Conservation (phyloP, 2,113 vertebrate species). For the Brachyistius frenatus region DNA sequence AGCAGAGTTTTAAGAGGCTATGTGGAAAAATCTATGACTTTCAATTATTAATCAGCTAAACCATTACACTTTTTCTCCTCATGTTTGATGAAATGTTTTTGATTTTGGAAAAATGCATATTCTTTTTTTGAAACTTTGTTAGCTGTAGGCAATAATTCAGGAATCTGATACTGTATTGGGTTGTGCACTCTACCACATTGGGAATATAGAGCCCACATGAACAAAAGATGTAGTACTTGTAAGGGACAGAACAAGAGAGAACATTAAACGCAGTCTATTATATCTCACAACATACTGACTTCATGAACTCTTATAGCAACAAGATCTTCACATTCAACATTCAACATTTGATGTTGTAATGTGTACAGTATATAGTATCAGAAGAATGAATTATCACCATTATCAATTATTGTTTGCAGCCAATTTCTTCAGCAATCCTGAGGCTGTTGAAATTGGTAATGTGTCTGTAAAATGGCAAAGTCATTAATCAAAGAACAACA, state of each 20-base stretch:
- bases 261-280: no score
- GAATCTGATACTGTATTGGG: no score
- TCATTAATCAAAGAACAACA: constrained; percentile 67
- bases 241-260: no score
- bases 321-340: no score
- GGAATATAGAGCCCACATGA: no score
- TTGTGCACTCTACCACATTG: no score
- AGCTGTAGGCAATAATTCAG: no score
- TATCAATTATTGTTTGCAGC: constrained; percentile 33
- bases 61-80: constrained; percentile 28
- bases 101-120: not conserved
- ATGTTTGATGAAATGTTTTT: constrained; percentile 33
- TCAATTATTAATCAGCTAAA: constrained; percentile 73
- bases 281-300: no score
- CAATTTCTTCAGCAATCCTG: constrained; percentile 46
- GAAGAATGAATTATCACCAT: constrained; percentile 17
- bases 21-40: constrained; percentile 69
- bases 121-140: no score
- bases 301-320: no score
- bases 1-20: constrained; percentile 49
- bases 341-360: not conserved
- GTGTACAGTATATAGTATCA: not conserved
- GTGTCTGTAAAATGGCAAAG: constrained; percentile 43
- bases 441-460: constrained; percentile 41
- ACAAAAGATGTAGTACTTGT: no score